These are phyloP conservation scores for Cacoxenus indagator DNA, from an alignment of 2,888 invertebrate species.

Conservation along the genomic window DNA sequence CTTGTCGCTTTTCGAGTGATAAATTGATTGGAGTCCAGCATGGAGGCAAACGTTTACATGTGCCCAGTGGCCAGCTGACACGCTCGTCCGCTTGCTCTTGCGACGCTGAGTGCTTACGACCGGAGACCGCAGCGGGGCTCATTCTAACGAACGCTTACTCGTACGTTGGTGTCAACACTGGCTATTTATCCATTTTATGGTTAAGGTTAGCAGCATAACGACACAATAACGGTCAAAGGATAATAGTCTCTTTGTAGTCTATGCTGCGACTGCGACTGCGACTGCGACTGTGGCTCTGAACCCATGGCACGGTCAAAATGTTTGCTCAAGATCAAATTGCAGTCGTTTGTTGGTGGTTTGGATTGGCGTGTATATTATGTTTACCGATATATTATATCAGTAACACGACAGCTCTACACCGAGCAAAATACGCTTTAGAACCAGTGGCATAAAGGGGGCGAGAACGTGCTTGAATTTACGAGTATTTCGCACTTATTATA, in stretches of 20 bases:
- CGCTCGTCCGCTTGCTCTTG: not conserved
- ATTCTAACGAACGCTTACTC: not conserved
- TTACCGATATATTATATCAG: conserved; percentile 49
- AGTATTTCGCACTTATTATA: too few relatives aligned
- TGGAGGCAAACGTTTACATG: not conserved
- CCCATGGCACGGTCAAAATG: conserved; percentile 46
- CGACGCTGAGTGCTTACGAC: too few relatives aligned
- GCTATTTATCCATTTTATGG: conserved; percentile 65
- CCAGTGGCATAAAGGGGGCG: not conserved
- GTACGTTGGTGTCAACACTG: conserved; percentile 48
- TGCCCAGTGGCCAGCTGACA: not conserved
- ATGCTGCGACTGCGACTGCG: conserved; percentile 20
- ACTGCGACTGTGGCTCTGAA: conserved; percentile 45
- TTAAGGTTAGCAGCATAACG: conserved; percentile 46
- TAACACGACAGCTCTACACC: conserved; percentile 30
- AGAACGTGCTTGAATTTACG: too few relatives aligned
- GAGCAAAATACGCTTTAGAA: conserved; percentile 29
- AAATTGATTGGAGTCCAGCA: conserved; percentile 57
- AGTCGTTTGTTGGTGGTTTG: conserved; percentile 11
- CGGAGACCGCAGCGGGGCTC: not conserved
- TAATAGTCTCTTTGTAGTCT: conserved; percentile 53
- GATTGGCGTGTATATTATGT: conserved; percentile 37
- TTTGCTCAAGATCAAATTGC: conserved; percentile 62
- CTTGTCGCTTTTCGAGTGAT: conserved; percentile 58
- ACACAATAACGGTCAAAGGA: conserved; percentile 58